These are phyloP conservation scores for Lepidotrigona ventralis DNA, from an alignment of 1,140 invertebrate genomes.

Conservation along the genomic window DNA sequence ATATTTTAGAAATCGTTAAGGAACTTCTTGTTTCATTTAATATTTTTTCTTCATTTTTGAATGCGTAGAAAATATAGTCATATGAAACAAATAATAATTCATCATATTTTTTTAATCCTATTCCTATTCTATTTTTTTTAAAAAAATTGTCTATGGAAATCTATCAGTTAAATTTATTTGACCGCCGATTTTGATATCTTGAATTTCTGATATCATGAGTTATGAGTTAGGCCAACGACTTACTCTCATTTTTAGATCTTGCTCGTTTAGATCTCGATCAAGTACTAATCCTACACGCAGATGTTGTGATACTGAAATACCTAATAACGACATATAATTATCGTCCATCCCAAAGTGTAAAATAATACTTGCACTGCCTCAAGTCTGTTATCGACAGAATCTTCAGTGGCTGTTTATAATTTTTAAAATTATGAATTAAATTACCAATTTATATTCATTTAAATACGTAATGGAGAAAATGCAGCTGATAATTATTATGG, in stretches of 20 bases:
- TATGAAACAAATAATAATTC: neutral
- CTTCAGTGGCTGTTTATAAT: neutral
- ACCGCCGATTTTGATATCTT: neutral
- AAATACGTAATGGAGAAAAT: neutral
- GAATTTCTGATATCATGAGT: neutral
- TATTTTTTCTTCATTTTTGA: neutral
- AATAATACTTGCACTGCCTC: neutral
- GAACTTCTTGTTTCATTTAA: neutral
- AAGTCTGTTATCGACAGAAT: neutral
- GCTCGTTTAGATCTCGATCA: neutral
- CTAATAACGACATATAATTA: slow-evolving; percentile 2
- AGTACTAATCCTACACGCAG: slow-evolving; percentile 5
- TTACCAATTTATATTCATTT: neutral
- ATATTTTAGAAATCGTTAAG: neutral
- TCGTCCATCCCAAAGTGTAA: too few relatives aligned
- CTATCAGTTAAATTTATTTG: neutral
- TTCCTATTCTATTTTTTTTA: neutral
- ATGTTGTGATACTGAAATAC: neutral
- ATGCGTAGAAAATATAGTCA: neutral
- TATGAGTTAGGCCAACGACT: slow-evolving; percentile 2
- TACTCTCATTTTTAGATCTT: slow-evolving; percentile 5
- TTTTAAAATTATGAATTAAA: neutral
- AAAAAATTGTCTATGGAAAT: neutral
- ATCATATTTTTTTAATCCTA: neutral
- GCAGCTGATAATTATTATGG: neutral